phyloP scores from a whole-genome alignment of 92 coral and sea anemone species.

The Plumapathes pennacea region DNA sequence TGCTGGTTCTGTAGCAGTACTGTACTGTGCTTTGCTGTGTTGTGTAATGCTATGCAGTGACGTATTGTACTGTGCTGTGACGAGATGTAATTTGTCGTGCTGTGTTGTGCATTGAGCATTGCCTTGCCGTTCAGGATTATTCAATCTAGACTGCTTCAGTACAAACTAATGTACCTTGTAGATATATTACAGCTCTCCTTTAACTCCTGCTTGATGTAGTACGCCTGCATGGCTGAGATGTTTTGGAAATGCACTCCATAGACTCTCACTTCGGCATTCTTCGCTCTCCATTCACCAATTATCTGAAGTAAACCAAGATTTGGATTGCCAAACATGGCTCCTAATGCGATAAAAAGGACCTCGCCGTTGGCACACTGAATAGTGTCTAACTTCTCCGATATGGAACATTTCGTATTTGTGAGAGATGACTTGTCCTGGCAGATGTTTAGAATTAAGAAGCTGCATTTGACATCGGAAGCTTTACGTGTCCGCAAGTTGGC shows the following conservation, averaged over 20 bases:
- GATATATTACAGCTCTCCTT: slow-evolving; percentile 32
- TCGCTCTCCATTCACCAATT: slow-evolving; percentile 57
- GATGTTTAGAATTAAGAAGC: slow-evolving; percentile 51
- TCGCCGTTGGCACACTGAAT: slow-evolving; percentile 34
- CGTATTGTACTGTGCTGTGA: too few species aligned
- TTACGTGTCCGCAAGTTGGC: slow-evolving; percentile 77
- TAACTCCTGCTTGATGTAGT: slow-evolving; percentile 63
- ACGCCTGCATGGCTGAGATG: slow-evolving; percentile 89
- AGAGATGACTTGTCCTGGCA: slow-evolving; percentile 21
- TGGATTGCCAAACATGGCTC: slow-evolving; percentile 76
- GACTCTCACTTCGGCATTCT: slow-evolving; percentile 31
- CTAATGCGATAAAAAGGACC: slow-evolving; percentile 74
- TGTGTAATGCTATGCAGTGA: too few species aligned
- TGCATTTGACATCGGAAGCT: slow-evolving; percentile 84
- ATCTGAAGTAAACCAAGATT: slow-evolving; percentile 60
- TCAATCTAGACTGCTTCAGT: too few species aligned
- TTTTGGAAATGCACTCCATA: slow-evolving; percentile 94
- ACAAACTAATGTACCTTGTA: not conserved
- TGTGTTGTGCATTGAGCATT: too few species aligned
- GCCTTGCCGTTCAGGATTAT: too few species aligned
- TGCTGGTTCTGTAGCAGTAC: too few species aligned
- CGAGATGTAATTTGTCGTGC: too few species aligned
- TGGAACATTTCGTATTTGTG: slow-evolving; percentile 23
- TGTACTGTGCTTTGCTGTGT: too few species aligned
- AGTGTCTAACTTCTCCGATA: slow-evolving; percentile 51